Percentiles rank a stretch among this genome's conserved stretches.
Conservation (phyloP, 2,113 vertebrate genomes). For the Pheucticus melanocephalus region DNA sequence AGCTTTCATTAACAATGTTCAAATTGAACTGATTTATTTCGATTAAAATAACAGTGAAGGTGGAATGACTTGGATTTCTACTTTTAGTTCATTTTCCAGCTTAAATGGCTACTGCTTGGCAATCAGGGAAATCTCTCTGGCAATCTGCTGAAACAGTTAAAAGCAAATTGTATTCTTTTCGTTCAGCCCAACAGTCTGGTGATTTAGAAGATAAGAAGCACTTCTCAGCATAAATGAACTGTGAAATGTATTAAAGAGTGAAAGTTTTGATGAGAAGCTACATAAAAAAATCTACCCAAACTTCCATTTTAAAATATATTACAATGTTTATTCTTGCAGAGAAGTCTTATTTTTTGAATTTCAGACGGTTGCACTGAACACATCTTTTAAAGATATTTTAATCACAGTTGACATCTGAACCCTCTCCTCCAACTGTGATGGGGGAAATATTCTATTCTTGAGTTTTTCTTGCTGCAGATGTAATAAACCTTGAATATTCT, state of each 20-base stretch:
- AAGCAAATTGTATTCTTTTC: neutral
- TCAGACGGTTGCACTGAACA: neutral
- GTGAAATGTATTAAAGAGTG: neutral
- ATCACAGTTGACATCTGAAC: neutral
- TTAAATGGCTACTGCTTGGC: neutral
- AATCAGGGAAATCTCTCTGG: neutral
- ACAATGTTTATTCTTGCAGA: neutral
- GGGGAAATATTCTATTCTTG: neutral
- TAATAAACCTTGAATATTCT: neutral
- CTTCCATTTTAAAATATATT: neutral
- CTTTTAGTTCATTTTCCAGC: neutral
- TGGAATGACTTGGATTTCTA: neutral
- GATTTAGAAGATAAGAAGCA: neutral
- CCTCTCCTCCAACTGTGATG: rapidly evolving
- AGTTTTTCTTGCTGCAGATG: neutral
- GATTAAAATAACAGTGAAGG: neutral
- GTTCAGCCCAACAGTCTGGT: neutral
- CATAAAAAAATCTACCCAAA: neutral
- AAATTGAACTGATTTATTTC: neutral
- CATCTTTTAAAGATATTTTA: neutral
- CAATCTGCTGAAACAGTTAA: neutral
- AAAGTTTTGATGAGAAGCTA: neutral
- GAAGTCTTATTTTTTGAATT: neutral
- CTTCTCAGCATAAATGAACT: neutral
- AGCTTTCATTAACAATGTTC: neutral